Evolutionary conservation across 1,140 invertebrate species (phyloP).

Genomic region (Drosophila punjabiensis): DNA sequence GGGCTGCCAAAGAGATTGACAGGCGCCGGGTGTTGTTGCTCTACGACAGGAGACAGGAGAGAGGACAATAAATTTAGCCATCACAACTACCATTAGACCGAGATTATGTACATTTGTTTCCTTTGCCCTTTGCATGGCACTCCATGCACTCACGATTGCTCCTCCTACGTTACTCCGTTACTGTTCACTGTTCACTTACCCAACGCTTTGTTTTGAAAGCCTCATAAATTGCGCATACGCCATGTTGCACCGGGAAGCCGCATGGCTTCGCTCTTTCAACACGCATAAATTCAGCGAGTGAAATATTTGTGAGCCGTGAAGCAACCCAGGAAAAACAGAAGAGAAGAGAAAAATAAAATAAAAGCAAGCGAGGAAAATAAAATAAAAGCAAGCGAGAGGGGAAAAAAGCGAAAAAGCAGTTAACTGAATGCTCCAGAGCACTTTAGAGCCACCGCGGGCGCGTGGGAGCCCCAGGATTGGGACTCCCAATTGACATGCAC

Average conservation of each 20-base stretch:
- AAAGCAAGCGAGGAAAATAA: background rate
- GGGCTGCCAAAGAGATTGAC: background rate
- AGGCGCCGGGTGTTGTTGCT: background rate
- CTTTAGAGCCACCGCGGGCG: slow-evolving; percentile 47
- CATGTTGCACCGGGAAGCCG: slow-evolving; percentile 53
- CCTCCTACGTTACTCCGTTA: background rate
- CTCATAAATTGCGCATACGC: slow-evolving; percentile 82
- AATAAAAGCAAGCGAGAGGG: background rate
- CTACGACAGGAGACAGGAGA: background rate
- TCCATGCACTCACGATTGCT: slow-evolving; percentile 24
- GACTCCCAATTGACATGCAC: slow-evolving; percentile 66
- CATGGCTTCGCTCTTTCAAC: slow-evolving; percentile 26
- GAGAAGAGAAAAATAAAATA: slow-evolving; percentile 13
- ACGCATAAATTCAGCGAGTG: slow-evolving; percentile 75
- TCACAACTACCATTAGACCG: slow-evolving; percentile 27
- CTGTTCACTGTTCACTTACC: slow-evolving; percentile 47
- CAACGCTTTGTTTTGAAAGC: slow-evolving; percentile 69
- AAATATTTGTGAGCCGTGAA: slow-evolving; percentile 75
- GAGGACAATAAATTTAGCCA: slow-evolving; percentile 3
- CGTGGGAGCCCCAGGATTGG: slow-evolving; percentile 15
- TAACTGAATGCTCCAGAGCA: slow-evolving; percentile 54
- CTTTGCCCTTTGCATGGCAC: slow-evolving; percentile 13
- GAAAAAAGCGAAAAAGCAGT: slow-evolving; percentile 32
- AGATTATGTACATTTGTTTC: slow-evolving; percentile 30
- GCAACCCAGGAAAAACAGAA: slow-evolving; percentile 14